phyloP scores from a whole-genome alignment of 1,140 invertebrate species.

The Aradophagus sp. region DNA sequence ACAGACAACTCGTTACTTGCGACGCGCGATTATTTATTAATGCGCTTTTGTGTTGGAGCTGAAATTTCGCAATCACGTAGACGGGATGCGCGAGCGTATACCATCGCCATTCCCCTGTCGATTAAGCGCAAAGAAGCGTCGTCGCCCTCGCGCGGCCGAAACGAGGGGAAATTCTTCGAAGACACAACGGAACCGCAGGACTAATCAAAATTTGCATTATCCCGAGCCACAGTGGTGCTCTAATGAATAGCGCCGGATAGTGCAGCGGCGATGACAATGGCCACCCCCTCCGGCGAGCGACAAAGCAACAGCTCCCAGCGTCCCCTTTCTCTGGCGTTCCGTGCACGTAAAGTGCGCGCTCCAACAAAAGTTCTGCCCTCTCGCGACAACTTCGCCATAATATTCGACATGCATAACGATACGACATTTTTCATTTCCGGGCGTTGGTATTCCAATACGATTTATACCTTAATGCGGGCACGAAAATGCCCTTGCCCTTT shows the following conservation, averaged over 20 bases:
- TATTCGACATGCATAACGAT: constrained; percentile 51
- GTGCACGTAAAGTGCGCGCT: constrained; percentile 50
- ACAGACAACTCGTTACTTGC: constrained; percentile 38
- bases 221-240: constrained; percentile 54
- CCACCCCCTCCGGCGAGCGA: constrained; percentile 46
- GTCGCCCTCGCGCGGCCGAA: constrained; percentile 30
- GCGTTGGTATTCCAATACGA: constrained; percentile 18
- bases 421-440: constrained; percentile 48
- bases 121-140: constrained; percentile 51
- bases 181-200: constrained; percentile 59
- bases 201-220: constrained; percentile 66
- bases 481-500: constrained; percentile 11
- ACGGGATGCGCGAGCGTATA: constrained; percentile 4
- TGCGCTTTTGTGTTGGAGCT: constrained; percentile 34
- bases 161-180: constrained; percentile 52
- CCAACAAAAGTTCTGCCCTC: constrained; percentile 59
- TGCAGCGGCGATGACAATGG: constrained; percentile 55
- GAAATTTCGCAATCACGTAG: constrained; percentile 42
- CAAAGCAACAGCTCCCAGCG: constrained; percentile 54
- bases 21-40: constrained; percentile 37
- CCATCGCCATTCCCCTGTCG: constrained; percentile 24
- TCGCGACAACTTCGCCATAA: constrained; percentile 52
- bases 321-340: constrained; percentile 37
- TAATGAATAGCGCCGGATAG: constrained; percentile 60
- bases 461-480: constrained; percentile 35